Evolutionary conservation across 2,888 invertebrate species (phyloP).

Genomic region (Synergus japonicus): DNA sequence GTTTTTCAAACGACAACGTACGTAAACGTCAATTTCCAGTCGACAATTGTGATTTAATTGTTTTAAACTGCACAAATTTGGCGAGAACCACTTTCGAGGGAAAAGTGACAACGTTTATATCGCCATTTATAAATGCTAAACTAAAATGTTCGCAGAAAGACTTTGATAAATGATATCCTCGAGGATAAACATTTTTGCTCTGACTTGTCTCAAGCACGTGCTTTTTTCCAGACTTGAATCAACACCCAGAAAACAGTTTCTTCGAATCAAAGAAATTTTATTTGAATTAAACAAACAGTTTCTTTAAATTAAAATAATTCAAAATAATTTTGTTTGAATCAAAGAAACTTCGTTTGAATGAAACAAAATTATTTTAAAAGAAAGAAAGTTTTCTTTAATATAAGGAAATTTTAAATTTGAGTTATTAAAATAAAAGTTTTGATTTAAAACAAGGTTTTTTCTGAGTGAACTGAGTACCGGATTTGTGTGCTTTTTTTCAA

Average conservation of each 20-base stretch:
- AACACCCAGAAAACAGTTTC: no score
- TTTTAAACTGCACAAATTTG: not conserved
- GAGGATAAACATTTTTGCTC: not conserved
- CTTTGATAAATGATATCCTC: not conserved
- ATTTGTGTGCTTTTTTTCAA: not conserved
- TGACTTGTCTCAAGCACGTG: not conserved
- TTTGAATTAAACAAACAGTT: no score
- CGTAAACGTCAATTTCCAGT: not conserved
- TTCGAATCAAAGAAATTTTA: no score
- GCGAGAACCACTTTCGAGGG: not conserved
- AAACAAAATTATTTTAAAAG: no score
- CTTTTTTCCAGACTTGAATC: not conserved
- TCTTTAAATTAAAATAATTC: no score
- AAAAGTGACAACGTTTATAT: not conserved
- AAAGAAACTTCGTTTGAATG: no score
- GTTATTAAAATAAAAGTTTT: no score
- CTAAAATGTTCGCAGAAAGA: not conserved
- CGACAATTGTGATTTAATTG: not conserved
- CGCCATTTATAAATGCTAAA: slow-evolving; percentile 5
- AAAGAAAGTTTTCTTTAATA: no score
- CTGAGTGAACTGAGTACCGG: no score
- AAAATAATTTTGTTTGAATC: no score
- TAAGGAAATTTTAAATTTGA: no score
- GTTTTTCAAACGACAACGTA: not conserved
- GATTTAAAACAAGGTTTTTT: no score